A percentile compares a stretch with the other conserved stretches of the same genome.
Evolutionary conservation across 2,888 invertebrate species (phyloP).

Genomic region (Cremastinae sp.): DNA sequence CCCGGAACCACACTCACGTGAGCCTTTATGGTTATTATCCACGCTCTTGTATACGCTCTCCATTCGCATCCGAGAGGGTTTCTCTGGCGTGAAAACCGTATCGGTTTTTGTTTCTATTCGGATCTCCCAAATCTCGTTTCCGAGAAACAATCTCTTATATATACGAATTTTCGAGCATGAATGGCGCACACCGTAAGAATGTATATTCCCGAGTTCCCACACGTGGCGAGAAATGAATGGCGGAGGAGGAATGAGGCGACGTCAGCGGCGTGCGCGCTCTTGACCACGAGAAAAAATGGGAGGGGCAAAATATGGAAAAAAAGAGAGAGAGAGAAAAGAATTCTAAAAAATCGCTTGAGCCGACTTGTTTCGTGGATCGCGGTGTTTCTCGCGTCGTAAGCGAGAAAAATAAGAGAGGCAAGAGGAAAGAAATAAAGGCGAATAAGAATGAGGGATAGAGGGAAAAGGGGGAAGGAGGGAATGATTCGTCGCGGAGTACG

Average conservation of each 20-base stretch:
- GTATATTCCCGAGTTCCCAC: slow-evolving; percentile 76
- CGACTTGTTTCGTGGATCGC: slow-evolving; percentile 36
- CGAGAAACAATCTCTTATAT: slow-evolving; percentile 79
- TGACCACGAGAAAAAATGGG: slow-evolving; percentile 45
- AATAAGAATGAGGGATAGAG: slow-evolving; percentile 21
- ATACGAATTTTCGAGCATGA: slow-evolving; percentile 73
- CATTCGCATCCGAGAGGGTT: slow-evolving; percentile 1
- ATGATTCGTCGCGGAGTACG: slow-evolving; percentile 79
- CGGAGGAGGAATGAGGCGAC: slow-evolving; percentile 57
- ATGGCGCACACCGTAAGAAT: slow-evolving; percentile 79
- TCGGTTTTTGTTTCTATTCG: slow-evolving; percentile 49
- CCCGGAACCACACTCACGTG: slow-evolving; percentile 72
- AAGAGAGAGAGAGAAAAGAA: slow-evolving; percentile 51
- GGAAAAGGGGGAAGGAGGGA: slow-evolving; percentile 51
- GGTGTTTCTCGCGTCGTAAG: slow-evolving; percentile 53
- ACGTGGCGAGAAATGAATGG: slow-evolving; percentile 74
- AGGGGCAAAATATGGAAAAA: slow-evolving; percentile 48
- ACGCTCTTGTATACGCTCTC: slow-evolving; percentile 69
- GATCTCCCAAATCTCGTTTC: slow-evolving; percentile 67
- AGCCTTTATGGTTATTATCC: slow-evolving; percentile 75
- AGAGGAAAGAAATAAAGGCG: not conserved
- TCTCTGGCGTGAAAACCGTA: not conserved
- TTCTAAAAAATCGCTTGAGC: slow-evolving; percentile 40
- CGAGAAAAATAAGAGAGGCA: slow-evolving; percentile 57
- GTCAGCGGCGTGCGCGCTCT: slow-evolving; percentile 59